Conservation (phyloP, 2,888 invertebrate species). For the Lasiommata megera region DNA sequence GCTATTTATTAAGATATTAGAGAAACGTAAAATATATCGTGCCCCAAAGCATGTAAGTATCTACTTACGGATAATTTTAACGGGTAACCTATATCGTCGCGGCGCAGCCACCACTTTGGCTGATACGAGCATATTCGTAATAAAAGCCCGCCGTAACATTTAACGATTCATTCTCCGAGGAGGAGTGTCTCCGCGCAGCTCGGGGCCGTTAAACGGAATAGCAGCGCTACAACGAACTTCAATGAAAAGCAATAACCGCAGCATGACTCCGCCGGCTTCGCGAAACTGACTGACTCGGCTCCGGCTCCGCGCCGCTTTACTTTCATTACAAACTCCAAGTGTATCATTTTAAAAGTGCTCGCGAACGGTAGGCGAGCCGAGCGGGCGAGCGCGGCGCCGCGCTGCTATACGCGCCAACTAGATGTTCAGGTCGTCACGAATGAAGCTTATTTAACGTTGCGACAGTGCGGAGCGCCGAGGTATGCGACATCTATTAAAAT, state of each 20-base stretch:
- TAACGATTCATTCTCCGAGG: slow-evolving; percentile 23
- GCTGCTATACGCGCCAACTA: too few species aligned
- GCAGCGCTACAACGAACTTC: slow-evolving; percentile 37
- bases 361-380: too few species aligned
- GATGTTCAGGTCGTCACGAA: too few species aligned
- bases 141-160: slow-evolving; percentile 21
- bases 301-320: not conserved
- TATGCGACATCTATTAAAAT: too few species aligned
- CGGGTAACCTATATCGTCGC: too few species aligned
- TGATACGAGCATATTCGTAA: slow-evolving; percentile 6
- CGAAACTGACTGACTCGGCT: slow-evolving; percentile 38
- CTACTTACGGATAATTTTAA: too few species aligned
- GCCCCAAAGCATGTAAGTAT: too few species aligned
- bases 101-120: not conserved
- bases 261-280: slow-evolving; percentile 39
- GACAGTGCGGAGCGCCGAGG: too few species aligned
- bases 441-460: too few species aligned
- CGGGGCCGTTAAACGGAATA: slow-evolving; percentile 30
- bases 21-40: too few species aligned
- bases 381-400: too few species aligned
- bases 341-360: not conserved
- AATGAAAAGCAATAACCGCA: slow-evolving; percentile 35
- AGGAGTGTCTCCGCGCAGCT: slow-evolving; percentile 18
- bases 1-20: too few species aligned
- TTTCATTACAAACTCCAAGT: not conserved